phyloP scores from a whole-genome alignment of 2,113 vertebrate genomes.

The Chloropsis cyanopogon region DNA sequence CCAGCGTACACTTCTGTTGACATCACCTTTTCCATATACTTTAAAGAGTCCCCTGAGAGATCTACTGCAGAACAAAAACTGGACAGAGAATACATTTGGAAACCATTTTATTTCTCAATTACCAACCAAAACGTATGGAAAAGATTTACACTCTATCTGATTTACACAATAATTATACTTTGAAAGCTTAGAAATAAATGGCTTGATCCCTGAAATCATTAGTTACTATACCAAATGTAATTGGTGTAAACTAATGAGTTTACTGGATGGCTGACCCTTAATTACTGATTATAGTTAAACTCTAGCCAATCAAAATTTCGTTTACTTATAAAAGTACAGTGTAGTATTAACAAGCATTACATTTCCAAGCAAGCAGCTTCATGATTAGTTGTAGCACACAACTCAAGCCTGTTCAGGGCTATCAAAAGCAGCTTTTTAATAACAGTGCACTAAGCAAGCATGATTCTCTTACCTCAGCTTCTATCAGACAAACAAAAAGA shows the following conservation, averaged over 20 bases:
- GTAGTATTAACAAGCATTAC: slow-evolving; percentile 74
- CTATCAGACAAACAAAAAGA: slow-evolving; percentile 69
- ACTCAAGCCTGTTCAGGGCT: slow-evolving; percentile 67
- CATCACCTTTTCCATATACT: slow-evolving; percentile 83
- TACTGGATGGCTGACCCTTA: slow-evolving; percentile 79
- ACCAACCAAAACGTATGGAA: slow-evolving; percentile 84
- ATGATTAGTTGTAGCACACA: slow-evolving; percentile 72
- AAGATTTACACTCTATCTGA: slow-evolving; percentile 83
- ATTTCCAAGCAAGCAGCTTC: slow-evolving; percentile 76
- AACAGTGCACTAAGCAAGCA: slow-evolving; percentile 66
- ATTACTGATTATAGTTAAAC: slow-evolving; percentile 83
- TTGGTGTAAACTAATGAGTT: slow-evolving; percentile 84
- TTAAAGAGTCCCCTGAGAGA: slow-evolving; percentile 82
- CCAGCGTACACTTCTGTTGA: slow-evolving; percentile 78
- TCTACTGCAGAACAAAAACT: slow-evolving; percentile 76
- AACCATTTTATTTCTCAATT: slow-evolving; percentile 89
- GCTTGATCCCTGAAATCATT: slow-evolving; percentile 80
- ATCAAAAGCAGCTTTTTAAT: slow-evolving; percentile 76
- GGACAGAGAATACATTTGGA: slow-evolving; percentile 85
- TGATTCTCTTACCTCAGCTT: slow-evolving; percentile 58
- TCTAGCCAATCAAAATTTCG: slow-evolving; percentile 75
- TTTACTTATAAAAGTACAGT: slow-evolving; percentile 76
- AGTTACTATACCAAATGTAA: slow-evolving; percentile 82
- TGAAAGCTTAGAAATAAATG: slow-evolving; percentile 82
- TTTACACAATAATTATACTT: slow-evolving; percentile 85